These are phyloP conservation scores for Micoletzkya japonica DNA, from an alignment of 2,888 invertebrate genomes.

Conservation along the genomic window DNA sequence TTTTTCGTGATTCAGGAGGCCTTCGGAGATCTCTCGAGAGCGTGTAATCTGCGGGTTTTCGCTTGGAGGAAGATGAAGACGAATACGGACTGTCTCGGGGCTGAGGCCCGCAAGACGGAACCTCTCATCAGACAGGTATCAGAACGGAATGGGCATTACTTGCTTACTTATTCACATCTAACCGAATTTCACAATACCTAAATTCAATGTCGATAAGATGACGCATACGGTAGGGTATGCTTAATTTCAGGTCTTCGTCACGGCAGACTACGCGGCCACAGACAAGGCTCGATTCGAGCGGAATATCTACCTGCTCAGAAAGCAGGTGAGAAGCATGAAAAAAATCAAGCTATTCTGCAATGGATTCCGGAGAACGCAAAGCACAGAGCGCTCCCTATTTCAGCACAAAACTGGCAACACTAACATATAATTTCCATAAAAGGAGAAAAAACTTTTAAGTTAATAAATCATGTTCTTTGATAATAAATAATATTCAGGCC, in stretches of 20 bases:
- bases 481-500: slow-evolving; percentile 66
- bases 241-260: slow-evolving; percentile 66
- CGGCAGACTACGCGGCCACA: slow-evolving; percentile 73
- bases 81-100: slow-evolving; percentile 82
- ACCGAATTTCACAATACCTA: no score
- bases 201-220: not conserved
- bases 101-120: slow-evolving; percentile 89
- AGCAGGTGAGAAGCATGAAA: slow-evolving; percentile 76
- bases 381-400: no score
- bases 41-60: slow-evolving; percentile 79
- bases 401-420: no score
- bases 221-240: not conserved
- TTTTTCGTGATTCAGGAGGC: slow-evolving; percentile 71
- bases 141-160: no score
- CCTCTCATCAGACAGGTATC: slow-evolving; percentile 94
- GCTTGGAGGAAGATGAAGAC: slow-evolving; percentile 93
- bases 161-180: no score
- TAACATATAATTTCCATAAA: no score
- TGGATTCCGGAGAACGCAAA: no score
- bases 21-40: slow-evolving; percentile 80
- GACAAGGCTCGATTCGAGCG: slow-evolving; percentile 66
- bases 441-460: not conserved
- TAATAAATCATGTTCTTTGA: not conserved
- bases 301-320: slow-evolving; percentile 89
- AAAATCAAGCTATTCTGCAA: no score